Evolutionary conservation across 2,888 invertebrate species (phyloP), one percentile per base, ranked within the genome.

Genomic region (Lithophane ornitopus): DNA sequence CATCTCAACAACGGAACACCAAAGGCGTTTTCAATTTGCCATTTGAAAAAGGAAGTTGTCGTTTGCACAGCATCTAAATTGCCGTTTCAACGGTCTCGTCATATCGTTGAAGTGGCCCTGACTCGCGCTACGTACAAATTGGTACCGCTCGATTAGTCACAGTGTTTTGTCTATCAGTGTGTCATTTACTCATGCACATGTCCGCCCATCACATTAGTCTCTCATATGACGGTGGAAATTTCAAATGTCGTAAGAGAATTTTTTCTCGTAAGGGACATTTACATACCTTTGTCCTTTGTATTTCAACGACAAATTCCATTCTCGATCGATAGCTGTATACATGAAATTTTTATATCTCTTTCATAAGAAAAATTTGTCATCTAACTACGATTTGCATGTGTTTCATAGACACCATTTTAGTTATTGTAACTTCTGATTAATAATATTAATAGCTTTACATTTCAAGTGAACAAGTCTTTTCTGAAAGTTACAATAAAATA

Each of bases 11-110:
- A 78, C 78, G 73, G 80, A 80, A 70, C 85, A 78, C 75, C 81
- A 83, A 82, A 85, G 74, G 65, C 82, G 81, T 85, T 89, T 88
- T 86, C 85, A 86, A 89, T 89, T 87, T 81, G 87, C 90, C 82
- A 86, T 91, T 89, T 89, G 80, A 87, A 91, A 85, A 93, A 92
- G 92, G 94, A 95, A 92, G 94, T 91, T 80, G 89, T 87, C 88
- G 89, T 93, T 94, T 93, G 92, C 90, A 87, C 88, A 88, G 85
- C 81, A 86, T 89, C 91, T 93, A 91, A 94, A 94, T 94, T 92
- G 92, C 87, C 87, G 83, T 86, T 90, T 90, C 83, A 85, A 86
- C 87, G 88, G 83, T 87, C 89, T 90, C 91, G 88, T 89, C 90
- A 90, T 86, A 92, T 78, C 41, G 85, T 70, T 92, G 90, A 89